Percentiles rank a stretch among this genome's conserved stretches.
phyloP scores from a whole-genome alignment of 2,113 vertebrate genomes.

The Castor canadensis region DNA sequence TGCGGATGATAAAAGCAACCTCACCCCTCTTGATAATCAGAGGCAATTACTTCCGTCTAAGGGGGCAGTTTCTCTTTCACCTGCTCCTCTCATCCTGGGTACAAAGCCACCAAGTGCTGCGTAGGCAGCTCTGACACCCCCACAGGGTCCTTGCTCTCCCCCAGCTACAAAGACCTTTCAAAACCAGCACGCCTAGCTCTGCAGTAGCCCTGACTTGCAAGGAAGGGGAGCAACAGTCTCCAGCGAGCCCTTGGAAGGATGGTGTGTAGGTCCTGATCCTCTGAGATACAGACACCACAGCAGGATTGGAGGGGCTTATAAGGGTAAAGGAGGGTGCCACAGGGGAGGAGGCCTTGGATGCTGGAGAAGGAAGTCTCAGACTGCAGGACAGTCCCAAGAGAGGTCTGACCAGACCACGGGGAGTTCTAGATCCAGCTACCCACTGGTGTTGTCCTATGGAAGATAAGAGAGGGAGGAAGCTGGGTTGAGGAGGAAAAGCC shows the following conservation, averaged over 20 bases:
- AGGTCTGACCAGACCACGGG: background rate
- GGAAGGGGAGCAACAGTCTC: background rate
- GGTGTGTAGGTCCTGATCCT: background rate
- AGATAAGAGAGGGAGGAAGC: background rate
- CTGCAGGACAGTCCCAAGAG: no score
- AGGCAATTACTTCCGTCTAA: background rate
- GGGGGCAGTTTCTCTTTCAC: accelerated
- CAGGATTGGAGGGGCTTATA: accelerated
- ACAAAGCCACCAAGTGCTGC: background rate
- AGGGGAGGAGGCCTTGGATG: no score
- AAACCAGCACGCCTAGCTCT: background rate
- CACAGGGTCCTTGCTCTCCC: background rate
- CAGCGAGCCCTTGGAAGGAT: background rate
- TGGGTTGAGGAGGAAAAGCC: no score
- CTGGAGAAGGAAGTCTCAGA: background rate
- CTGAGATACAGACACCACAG: background rate
- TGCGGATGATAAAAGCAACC: background rate
- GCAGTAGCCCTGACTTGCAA: background rate
- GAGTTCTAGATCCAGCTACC: accelerated
- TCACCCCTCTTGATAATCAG: background rate
- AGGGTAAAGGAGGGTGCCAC: accelerated
- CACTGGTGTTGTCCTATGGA: background rate
- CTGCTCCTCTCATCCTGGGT: no score
- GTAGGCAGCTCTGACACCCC: background rate
- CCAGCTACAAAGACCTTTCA: background rate